Base-by-base conservation (phyloP, 2,888 invertebrate genomes). In the Erannis defoliaria region DNA sequence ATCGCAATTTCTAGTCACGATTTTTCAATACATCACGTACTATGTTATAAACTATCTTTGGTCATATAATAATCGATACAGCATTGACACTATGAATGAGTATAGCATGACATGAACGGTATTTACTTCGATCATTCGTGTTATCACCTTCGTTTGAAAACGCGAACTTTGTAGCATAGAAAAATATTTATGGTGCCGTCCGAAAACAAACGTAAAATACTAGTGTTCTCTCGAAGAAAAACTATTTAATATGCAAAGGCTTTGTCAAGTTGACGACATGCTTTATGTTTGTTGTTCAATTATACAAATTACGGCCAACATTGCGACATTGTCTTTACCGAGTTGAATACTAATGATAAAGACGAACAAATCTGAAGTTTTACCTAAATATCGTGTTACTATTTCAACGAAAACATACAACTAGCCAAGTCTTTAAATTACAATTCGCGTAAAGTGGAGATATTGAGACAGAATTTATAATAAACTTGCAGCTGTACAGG, bases 1-100 rank as follows among this genome's bases (percentile, higher is more conserved):
- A 81, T 80, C 68, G 71, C 55, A 72, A 65, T 75, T 75, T 62
- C 86, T 75, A 73, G 84, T 87, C 90, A 88, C 86, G 89, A 85
- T 81, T 80, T 74, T 72, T 70, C 73, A 80, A 79, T 79, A 80
- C 70, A 71, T 76, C 84, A 83, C 83, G 85, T 83, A 62, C 49
- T 38, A 55, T 64, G 71, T 75, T 75, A 76, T 76, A 77, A 78
- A 72, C 65, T 67, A 69, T 66, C 67, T 62, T 26, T 12, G 19
- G 29, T 9, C 51, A 4, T 31, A 31, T 42, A 48, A 42, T 57
- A 48, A 48, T 57, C 45, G 56, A 62, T 66, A 46, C 42, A 33
- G 35, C 55, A 56, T 31, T 49, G 62, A 55, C 62, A 65, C 33
- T 23, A 46, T 45, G 8, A 48, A 38, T 33, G 0, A 31, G 1